These are phyloP conservation scores for Micoletzkya japonica DNA, from an alignment of 2,888 invertebrate genomes.

Conservation along the genomic window DNA sequence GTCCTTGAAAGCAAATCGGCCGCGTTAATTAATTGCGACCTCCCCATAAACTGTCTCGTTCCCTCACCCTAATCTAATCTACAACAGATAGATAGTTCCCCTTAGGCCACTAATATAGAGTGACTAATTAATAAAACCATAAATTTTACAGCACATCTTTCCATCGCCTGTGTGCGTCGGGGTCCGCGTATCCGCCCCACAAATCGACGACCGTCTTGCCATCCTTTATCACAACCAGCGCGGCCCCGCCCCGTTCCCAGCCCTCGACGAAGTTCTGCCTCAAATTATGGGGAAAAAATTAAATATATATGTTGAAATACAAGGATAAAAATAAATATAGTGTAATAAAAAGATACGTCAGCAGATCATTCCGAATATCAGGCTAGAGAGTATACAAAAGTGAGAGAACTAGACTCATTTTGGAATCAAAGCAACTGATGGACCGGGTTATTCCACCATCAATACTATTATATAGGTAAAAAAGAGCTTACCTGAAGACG, in stretches of 20 bases:
- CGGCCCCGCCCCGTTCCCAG: constrained; percentile 50
- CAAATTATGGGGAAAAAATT: constrained; percentile 28
- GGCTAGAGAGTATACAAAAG: too few species aligned
- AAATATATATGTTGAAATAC: background rate
- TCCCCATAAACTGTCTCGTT: background rate
- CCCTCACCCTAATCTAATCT: too few species aligned
- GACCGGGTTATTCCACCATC: too few species aligned
- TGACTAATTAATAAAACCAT: background rate
- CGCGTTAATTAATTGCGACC: background rate
- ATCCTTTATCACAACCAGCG: constrained; percentile 41
- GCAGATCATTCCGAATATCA: too few species aligned
- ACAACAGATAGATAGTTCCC: background rate
- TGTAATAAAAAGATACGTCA: too few species aligned
- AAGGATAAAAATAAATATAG: background rate
- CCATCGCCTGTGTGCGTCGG: constrained; percentile 42
- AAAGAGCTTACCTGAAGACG: constrained; percentile 36
- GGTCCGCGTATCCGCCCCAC: constrained; percentile 53
- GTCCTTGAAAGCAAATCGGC: constrained; percentile 32
- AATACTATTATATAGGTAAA: too few species aligned
- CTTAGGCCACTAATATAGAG: background rate
- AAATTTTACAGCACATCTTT: constrained; percentile 30
- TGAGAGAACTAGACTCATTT: too few species aligned
- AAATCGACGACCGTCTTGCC: constrained; percentile 51
- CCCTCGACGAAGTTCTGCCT: constrained; percentile 50
- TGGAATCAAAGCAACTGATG: too few species aligned